phyloP scores from a whole-genome alignment of 2,797 vertebrate genomes.

The Xiphophorus birchmanni region DNA sequence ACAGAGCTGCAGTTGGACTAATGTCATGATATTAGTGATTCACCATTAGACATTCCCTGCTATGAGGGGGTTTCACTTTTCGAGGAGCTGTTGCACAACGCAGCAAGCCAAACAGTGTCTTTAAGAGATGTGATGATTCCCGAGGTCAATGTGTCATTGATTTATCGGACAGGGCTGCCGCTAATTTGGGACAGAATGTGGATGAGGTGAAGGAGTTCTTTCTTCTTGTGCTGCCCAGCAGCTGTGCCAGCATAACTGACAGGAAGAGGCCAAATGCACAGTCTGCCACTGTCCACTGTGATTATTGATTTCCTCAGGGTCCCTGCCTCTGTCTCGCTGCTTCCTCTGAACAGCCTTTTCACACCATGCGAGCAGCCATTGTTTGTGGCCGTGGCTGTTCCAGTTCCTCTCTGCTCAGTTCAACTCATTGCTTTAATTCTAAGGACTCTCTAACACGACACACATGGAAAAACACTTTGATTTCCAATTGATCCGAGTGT shows the following conservation, averaged over 20 bases:
- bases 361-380: conserved; percentile 10
- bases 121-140: conserved; percentile 30
- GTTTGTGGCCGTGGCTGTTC: conserved; percentile 9
- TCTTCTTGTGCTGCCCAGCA: conserved; percentile 32
- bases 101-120: conserved; percentile 27
- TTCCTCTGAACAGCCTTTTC: conserved; percentile 21
- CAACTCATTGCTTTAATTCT: conserved; percentile 8
- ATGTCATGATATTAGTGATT: conserved; percentile 42
- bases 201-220: conserved; percentile 29
- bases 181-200: conserved; percentile 47
- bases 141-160: conserved; percentile 34
- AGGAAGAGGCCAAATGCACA: conserved; percentile 48
- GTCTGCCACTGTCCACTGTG: conserved; percentile 57
- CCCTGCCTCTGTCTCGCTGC: conserved; percentile 32
- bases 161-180: conserved; percentile 41
- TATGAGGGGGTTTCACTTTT: conserved; percentile 25
- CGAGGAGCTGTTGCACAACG: conserved; percentile 23
- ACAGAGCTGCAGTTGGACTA: conserved; percentile 31
- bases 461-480: not conserved
- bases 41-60: conserved; percentile 37
- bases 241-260: conserved; percentile 46
- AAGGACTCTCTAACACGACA: not conserved
- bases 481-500: not conserved
- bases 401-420: conserved; percentile 9
- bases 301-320: conserved; percentile 59